Conservation (phyloP, 2,797 vertebrate genomes). For the Halcyon badia region DNA sequence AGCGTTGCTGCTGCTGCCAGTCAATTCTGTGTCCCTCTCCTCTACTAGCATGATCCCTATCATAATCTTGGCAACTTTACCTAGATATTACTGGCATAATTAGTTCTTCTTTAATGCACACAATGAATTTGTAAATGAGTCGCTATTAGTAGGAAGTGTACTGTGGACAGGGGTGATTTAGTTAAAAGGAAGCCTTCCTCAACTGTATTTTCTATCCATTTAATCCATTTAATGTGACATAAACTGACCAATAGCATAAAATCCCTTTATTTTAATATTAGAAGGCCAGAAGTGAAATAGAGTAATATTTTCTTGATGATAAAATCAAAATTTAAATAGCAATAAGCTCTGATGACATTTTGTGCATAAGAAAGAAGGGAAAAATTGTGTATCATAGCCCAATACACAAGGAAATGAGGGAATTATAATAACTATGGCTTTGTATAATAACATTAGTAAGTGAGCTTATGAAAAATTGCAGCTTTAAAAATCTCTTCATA, state of each 20-base stretch:
- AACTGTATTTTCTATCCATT: constrained; percentile 4
- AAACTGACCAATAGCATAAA: neutral
- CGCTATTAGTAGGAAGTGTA: constrained; percentile 8
- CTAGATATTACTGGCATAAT: constrained; percentile 10
- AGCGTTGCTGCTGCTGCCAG: neutral
- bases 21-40: neutral
- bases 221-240: constrained; percentile 1
- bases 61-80: constrained; percentile 3
- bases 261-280: constrained; percentile 21
- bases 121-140: constrained; percentile 3
- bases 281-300: neutral
- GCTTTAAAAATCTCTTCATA: constrained; percentile 24
- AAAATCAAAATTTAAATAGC: neutral
- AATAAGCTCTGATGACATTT: constrained; percentile 1
- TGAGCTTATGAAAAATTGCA: constrained; percentile 1
- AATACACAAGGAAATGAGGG: neutral
- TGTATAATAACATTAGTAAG: constrained; percentile 22
- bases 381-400: neutral
- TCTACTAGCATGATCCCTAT: neutral
- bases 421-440: neutral
- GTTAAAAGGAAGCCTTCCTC: neutral
- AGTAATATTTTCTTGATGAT: neutral
- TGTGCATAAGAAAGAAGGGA: neutral
- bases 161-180: neutral
- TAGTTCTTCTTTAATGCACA: constrained; percentile 12